Evolutionary conservation across 2,797 vertebrate species (phyloP).

Genomic region (Schizopygopsis malacanthus): DNA sequence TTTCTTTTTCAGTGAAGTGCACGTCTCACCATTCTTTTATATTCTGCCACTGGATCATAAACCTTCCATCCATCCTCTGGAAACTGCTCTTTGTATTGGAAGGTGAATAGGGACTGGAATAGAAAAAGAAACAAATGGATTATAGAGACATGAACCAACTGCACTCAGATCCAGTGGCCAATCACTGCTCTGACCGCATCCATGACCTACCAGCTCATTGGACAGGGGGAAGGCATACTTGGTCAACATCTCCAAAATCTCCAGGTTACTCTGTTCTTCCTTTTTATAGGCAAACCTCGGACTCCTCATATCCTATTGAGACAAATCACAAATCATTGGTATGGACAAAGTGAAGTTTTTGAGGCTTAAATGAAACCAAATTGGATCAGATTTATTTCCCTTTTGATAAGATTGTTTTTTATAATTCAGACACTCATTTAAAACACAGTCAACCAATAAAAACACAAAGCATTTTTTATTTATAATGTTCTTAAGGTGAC

Average conservation of each 20-base stretch:
- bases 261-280: constrained; percentile 85
- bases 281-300: constrained; percentile 91
- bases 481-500: too few species aligned
- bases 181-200: not conserved
- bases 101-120: constrained; percentile 87
- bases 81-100: constrained; percentile 91
- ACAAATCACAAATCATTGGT: not conserved
- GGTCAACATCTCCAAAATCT: constrained; percentile 85
- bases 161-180: not conserved
- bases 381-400: not conserved
- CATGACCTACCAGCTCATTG: constrained; percentile 81
- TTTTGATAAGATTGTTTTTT: not conserved
- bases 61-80: constrained; percentile 94
- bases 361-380: not conserved
- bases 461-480: not conserved
- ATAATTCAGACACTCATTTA: not conserved
- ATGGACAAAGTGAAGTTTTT: not conserved
- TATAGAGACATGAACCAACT: not conserved
- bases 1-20: not conserved
- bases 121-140: constrained; percentile 18
- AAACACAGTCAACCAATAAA: not conserved
- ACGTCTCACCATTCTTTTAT: constrained; percentile 88
- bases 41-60: constrained; percentile 89
- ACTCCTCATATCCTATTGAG: constrained; percentile 93
- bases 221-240: constrained; percentile 89